phyloP scores from a whole-genome alignment of 2,113 vertebrate species.

The Sciurus niger region DNA sequence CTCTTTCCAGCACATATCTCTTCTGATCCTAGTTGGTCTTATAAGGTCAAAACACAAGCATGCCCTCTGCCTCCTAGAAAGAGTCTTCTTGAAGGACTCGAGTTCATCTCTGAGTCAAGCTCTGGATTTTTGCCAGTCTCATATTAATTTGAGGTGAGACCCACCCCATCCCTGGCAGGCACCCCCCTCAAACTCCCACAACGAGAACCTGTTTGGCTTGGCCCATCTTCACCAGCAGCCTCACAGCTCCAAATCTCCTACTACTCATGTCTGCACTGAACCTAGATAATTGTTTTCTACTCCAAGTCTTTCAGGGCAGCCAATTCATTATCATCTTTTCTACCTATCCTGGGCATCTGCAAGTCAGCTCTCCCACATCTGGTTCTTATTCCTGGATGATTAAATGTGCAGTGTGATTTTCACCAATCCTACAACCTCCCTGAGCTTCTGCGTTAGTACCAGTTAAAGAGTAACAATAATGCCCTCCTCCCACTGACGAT shows the following conservation, averaged over 20 bases:
- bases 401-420: not conserved
- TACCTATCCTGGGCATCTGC: not conserved
- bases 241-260: conserved; percentile 82
- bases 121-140: conserved; percentile 77
- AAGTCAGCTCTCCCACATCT: not conserved
- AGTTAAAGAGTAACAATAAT: not conserved
- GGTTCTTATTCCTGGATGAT: not conserved
- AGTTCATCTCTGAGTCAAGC: conserved; percentile 80
- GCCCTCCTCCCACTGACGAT: not conserved
- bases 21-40: not conserved
- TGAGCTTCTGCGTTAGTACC: not conserved
- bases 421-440: not conserved
- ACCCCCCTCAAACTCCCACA: conserved; percentile 63
- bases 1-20: no score
- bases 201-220: conserved; percentile 82
- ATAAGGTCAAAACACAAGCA: not conserved
- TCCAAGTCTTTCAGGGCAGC: conserved; percentile 17
- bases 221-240: conserved; percentile 77
- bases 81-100: conserved; percentile 62
- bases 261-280: conserved; percentile 57
- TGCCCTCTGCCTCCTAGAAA: conserved; percentile 42
- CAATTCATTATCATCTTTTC: conserved; percentile 50
- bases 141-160: conserved; percentile 81
- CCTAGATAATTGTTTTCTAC: conserved; percentile 53
- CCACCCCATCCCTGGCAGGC: conserved; percentile 70